Base-by-base conservation (phyloP, 2,113 vertebrate genomes). In the Anarhynchus alexandrinus region DNA sequence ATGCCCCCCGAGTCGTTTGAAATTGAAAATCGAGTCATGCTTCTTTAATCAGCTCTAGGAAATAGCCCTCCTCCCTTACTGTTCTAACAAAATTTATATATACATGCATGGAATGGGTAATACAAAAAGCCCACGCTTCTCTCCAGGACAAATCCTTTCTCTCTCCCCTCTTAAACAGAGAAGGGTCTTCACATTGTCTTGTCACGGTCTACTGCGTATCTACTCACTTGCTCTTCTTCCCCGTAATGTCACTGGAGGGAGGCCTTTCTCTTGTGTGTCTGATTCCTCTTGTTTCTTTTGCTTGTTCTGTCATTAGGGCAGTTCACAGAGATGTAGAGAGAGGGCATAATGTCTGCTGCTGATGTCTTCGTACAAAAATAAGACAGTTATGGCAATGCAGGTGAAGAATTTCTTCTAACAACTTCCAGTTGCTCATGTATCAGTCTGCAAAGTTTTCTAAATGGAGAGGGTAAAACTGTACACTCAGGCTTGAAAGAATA, bases 21-120 rank as follows among this genome's bases (percentile, higher is more conserved):
- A 98, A 98, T 98, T 99, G 98, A 99, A 98, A 98, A 98, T 97
- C 81, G 93, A 99, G 98, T 98, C 98, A 98, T 98, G 97, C 98
- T 98, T 98, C 98, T 98, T 99, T 98, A 98, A 98, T 98, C 98
- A 98, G 96, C 96, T 96, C 82, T 96, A 98, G 97, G 96, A 98
- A 98, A 98, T 95, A 97, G 82, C 36, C 92, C 59, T 71, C 64
- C 67, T 70, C 88, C 85, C 67, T 80, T 38, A 71, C 79, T 90
- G 67, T 30, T 95, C 62, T 64, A 72, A 91, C 89, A 90, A 70
- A 94, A 95, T 87, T 38, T 87, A 61, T 93, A 64, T 90, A 43
- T 88, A 70, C 58, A 58, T 66, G 62, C 54, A 34, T 10, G 59
- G 84, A 80, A 90, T 85, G 82, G 52, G 36, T 59, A 58, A 77